Percentiles rank a stretch among this genome's conserved stretches.
Conservation (phyloP, 1,140 invertebrate species). For the Penaeus vannamei region DNA sequence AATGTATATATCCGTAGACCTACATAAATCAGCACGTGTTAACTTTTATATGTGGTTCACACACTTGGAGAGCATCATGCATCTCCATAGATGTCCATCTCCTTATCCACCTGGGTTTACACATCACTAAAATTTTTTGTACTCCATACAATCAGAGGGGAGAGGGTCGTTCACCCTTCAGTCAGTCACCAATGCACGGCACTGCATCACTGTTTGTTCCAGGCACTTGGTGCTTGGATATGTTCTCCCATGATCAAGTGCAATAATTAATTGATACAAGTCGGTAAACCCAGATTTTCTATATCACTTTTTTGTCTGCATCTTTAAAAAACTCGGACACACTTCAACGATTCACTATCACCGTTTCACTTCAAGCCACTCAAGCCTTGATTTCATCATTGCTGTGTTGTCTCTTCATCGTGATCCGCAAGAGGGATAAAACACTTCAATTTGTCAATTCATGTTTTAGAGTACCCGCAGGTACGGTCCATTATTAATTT, state of each 20-base stretch:
- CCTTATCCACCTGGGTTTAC: too few species aligned
- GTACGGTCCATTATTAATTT: background rate
- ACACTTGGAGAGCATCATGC: background rate
- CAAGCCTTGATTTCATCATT: background rate
- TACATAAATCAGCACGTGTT: slow-evolving; percentile 17
- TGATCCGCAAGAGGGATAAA: too few species aligned
- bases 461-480: too few species aligned
- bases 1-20: slow-evolving; percentile 5
- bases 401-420: background rate
- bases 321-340: background rate
- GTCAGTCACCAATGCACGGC: background rate
- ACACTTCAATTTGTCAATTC: too few species aligned
- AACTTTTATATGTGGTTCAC: slow-evolving; percentile 14
- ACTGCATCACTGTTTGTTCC: background rate
- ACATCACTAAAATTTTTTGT: too few species aligned
- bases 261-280: slow-evolving; percentile 21
- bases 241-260: slow-evolving; percentile 45
- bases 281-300: slow-evolving; percentile 33
- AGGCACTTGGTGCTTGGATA: slow-evolving; percentile 35
- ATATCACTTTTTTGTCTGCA: background rate
- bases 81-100: too few species aligned
- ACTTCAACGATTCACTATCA: slow-evolving; percentile 9
- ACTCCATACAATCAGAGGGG: too few species aligned
- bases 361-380: background rate
- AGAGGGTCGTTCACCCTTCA: background rate